Evolutionary conservation across 2,797 vertebrate genomes (phyloP).

Genomic region (Aldrovandia affinis): DNA sequence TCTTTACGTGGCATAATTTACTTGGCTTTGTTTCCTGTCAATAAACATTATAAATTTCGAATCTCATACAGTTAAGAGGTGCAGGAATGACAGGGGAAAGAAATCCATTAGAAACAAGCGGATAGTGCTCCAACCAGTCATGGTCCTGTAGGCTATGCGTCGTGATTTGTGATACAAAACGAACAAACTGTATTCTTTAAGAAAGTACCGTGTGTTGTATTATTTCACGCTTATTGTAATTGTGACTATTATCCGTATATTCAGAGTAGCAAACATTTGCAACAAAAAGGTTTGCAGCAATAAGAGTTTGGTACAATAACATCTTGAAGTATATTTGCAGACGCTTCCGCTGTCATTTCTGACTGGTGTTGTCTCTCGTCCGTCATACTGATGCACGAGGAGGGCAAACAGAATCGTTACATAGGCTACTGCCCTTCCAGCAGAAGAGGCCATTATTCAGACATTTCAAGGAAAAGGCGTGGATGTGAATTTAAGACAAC

Average conservation of each 20-base stretch:
- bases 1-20: neutral
- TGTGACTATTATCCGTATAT: neutral
- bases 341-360: neutral
- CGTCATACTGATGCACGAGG: neutral
- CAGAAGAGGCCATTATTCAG: conserved; percentile 59
- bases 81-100: neutral
- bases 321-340: neutral
- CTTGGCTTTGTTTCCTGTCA: neutral
- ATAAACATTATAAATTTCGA: neutral
- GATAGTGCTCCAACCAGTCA: neutral
- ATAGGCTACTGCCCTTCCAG: neutral
- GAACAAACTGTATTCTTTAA: neutral
- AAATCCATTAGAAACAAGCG: conserved; percentile 1
- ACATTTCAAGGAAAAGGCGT: conserved; percentile 81
- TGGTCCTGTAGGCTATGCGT: neutral
- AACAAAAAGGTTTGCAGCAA: neutral
- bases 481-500: conserved; percentile 71
- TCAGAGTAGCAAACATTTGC: neutral
- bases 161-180: neutral
- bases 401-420: conserved; percentile 5
- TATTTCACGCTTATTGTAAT: neutral
- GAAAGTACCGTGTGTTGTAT: neutral
- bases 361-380: conserved; percentile 14
- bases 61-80: neutral
- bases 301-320: neutral